These are phyloP conservation scores for Andricus curvator DNA, from an alignment of 2,888 invertebrate genomes.

Conservation along the genomic window DNA sequence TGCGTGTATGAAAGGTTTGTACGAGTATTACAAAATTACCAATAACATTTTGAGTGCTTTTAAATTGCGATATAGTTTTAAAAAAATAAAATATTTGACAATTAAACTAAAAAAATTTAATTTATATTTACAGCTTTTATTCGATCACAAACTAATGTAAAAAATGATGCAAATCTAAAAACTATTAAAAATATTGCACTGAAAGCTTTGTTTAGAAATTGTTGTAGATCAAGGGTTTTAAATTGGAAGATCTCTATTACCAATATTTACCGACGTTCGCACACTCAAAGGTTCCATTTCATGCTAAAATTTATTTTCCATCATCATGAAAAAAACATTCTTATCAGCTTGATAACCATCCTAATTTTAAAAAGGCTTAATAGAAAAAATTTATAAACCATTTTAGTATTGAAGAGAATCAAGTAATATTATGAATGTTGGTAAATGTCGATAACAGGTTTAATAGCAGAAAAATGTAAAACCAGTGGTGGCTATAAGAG, in stretches of 20 bases:
- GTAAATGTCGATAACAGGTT: too few species aligned
- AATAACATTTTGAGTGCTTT: not conserved
- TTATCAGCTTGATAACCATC: too few species aligned
- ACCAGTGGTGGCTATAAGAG: not conserved
- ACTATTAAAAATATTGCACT: not conserved
- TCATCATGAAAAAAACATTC: too few species aligned
- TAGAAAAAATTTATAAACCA: not conserved
- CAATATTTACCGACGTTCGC: too few species aligned
- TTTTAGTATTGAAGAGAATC: not conserved
- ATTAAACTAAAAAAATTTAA: not conserved
- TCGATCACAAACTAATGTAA: not conserved
- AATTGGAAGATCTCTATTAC: too few species aligned
- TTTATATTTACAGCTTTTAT: not conserved
- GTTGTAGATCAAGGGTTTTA: too few species aligned
- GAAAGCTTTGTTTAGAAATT: not conserved
- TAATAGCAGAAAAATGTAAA: not conserved
- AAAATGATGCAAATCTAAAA: not conserved
- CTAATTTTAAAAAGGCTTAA: not conserved
- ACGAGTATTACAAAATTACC: not conserved
- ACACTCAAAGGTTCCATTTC: too few species aligned
- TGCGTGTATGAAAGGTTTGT: not conserved
- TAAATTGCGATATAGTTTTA: not conserved
- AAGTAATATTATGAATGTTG: not conserved
- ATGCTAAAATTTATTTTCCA: too few species aligned
- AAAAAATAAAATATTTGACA: not conserved